Conservation (phyloP, 2,113 vertebrate species). For the Chloropsis hardwickii region DNA sequence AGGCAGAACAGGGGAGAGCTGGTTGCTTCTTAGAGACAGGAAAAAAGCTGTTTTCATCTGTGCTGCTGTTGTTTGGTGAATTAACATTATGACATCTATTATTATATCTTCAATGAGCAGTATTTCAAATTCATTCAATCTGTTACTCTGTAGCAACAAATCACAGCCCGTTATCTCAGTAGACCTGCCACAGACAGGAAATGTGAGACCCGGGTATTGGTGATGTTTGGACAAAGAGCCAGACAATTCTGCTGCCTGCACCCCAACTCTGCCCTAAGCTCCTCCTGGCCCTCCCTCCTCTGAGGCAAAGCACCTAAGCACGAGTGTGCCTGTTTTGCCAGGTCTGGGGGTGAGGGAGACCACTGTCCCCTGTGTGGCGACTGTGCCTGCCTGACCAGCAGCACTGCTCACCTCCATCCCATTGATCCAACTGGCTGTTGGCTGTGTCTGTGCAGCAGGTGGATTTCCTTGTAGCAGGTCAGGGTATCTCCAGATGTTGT, state of each 20-base stretch:
- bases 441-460: neutral
- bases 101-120: neutral
- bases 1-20: neutral
- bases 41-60: neutral
- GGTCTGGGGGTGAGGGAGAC: rapidly evolving
- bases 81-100: neutral
- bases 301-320: neutral
- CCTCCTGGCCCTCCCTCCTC: neutral
- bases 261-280: neutral
- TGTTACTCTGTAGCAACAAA: neutral
- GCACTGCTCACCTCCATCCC: neutral
- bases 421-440: neutral
- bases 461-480: neutral
- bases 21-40: neutral
- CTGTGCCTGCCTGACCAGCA: neutral
- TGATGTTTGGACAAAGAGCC: neutral
- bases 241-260: neutral
- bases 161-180: rapidly evolving
- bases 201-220: rapidly evolving
- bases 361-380: neutral
- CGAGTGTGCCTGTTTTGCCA: neutral
- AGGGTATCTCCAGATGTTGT: neutral
- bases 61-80: neutral
- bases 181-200: neutral
- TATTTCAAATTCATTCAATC: neutral